These are phyloP conservation scores for Drosophila mimica DNA, from an alignment of 2,888 invertebrate genomes.

Conservation along the genomic window DNA sequence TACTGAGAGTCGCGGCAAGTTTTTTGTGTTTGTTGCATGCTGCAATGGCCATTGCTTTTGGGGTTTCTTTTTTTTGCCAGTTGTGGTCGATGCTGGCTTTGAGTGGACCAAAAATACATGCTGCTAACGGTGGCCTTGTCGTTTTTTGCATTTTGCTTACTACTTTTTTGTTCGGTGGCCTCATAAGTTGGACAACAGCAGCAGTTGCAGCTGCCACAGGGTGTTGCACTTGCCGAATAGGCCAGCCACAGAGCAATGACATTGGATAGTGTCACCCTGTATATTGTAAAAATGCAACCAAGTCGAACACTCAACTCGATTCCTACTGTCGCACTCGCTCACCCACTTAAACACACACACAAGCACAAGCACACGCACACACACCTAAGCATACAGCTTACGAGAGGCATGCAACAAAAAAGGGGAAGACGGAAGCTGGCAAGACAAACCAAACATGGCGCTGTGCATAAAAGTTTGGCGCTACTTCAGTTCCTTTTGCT, in stretches of 20 bases:
- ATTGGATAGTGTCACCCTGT: conserved; percentile 33
- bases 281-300: conserved; percentile 42
- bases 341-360: conserved; percentile 39
- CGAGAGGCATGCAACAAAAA: conserved; percentile 56
- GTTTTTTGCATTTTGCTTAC: conserved; percentile 42
- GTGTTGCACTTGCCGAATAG: conserved; percentile 12
- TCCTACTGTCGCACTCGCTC: conserved; percentile 27
- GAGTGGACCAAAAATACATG: conserved; percentile 58
- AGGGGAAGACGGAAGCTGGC: conserved; percentile 79
- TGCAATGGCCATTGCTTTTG: conserved; percentile 51
- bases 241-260: neutral
- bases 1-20: conserved; percentile 41
- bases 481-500: conserved; percentile 43
- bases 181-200: conserved; percentile 24
- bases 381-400: conserved; percentile 31
- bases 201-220: conserved; percentile 31
- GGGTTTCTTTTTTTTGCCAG: conserved; percentile 20
- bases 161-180: conserved; percentile 43
- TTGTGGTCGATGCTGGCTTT: conserved; percentile 39
- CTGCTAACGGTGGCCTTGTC: conserved; percentile 47
- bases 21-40: conserved; percentile 36
- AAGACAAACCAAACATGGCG: conserved; percentile 85
- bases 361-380: conserved; percentile 14
- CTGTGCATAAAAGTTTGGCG: conserved; percentile 76
- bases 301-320: conserved; percentile 29